Percentiles rank a stretch among this genome's conserved stretches.
Conservation (phyloP, 37 sponge, comb jelly and placozoan species). For the Agelas oroides region DNA sequence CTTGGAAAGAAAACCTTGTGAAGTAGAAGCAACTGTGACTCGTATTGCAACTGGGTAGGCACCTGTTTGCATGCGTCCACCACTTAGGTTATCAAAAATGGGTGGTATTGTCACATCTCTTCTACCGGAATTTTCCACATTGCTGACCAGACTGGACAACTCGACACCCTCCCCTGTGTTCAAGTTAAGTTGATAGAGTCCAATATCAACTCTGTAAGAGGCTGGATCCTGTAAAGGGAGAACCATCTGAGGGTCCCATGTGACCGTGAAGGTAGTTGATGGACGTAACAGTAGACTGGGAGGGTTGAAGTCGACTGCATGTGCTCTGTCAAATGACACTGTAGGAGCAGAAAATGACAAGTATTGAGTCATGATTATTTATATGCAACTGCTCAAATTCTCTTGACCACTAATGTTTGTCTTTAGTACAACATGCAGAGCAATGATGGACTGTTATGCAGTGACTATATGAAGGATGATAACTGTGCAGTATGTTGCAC, state of each 20-base stretch:
- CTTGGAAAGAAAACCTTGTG: neutral
- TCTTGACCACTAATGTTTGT: too few species aligned
- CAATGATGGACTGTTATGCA: too few species aligned
- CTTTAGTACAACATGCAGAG: too few species aligned
- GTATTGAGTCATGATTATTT: too few species aligned
- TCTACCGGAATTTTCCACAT: neutral
- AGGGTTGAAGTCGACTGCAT: conserved; percentile 17
- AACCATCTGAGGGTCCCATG: conserved; percentile 23
- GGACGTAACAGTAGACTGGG: neutral
- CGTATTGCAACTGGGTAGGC: conserved; percentile 16
- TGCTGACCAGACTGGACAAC: neutral
- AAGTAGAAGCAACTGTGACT: neutral
- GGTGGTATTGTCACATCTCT: neutral
- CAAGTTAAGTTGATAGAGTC: neutral
- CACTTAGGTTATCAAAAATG: neutral
- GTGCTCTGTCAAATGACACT: conserved; percentile 57
- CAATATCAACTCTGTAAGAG: conserved; percentile 34
- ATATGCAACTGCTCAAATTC: too few species aligned
- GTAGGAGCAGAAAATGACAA: neutral
- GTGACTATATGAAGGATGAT: too few species aligned
- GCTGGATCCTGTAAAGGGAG: neutral
- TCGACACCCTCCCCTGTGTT: neutral
- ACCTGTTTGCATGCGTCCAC: too few species aligned
- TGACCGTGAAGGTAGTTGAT: neutral
- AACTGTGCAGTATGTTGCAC: too few species aligned